Evolutionary conservation across 2,888 invertebrate species (phyloP), one percentile per base, ranked within the genome.

Genomic region (Diploptera punctata): DNA sequence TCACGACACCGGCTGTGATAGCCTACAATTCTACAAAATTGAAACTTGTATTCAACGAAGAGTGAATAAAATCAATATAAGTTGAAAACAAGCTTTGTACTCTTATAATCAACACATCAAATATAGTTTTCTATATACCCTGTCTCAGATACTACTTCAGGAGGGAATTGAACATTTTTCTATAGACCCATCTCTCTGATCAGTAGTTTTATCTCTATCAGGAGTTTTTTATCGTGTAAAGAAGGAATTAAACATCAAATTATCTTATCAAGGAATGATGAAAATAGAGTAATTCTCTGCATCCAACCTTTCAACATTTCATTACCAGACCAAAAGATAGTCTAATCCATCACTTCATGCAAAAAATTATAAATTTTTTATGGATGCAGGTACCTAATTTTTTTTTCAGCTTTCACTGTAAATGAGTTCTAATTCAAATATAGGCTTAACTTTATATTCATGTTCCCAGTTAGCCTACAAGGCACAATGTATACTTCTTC

Each of bases 401-500:
- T 26, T 10, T 3, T 44, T 65, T 43, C 47, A 57, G 2, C 29
- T 29, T 57, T 3, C 29, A 13, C 26, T 5, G 21, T n/a, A 57
- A 4, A 57, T 52, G 24, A 9, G 7, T 29, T 13, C 13, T 29
- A 57, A 57, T 47, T 47, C 47, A 47, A 47, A 18, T 60, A 47
- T 65, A 29, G 47, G 65, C 47, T 26, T 43, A 65, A 43, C 29
- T 44, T 24, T 21, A 21, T 19, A 44, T 33, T 5, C 62, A 62
- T 44, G n/a, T 31, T 29, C 18, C 65, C 29, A 31, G n/a, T 65
- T 44, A 65, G 44, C 65, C 65, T 65, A 65, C 62, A 65, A 65
- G 65, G 65, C 65, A 65, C 65, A 47, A 9, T 47, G 65, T 44
- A 24, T 38, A 44, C 29, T n/a, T 47, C 26, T 10, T 9, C 13